Conservation (phyloP, 2,113 vertebrate genomes). For the rabbit (Oryctolagus cuniculus) region mOryCun1.1 NC_091447.1:37068001-37068500, state of each 20-base stretch:
- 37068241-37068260: too few relatives aligned
- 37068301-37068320: too few relatives aligned
- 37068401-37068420: neutral
- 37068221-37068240: too few relatives aligned
- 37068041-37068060: neutral
- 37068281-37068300: too few relatives aligned
- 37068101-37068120: neutral
- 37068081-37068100: slow-evolving; percentile 26
- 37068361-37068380: too few relatives aligned
- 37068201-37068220: too few relatives aligned
- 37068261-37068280: too few relatives aligned
- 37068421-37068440: neutral
- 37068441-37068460: slow-evolving; percentile 1
- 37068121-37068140: neutral
- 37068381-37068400: too few relatives aligned
- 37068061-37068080: slow-evolving; percentile 29
- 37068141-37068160: neutral
- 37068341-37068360: too few relatives aligned
- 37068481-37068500: slow-evolving; percentile 36
- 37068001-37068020: neutral
- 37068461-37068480: slow-evolving; percentile 7
- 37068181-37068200: too few relatives aligned
- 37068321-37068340: too few relatives aligned
- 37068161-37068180: too few relatives aligned
- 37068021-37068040: slow-evolving; percentile 8